These are phyloP conservation scores for Catharus ustulatus DNA, from an alignment of 2,797 vertebrate species.

Conservation along the genomic window DNA sequence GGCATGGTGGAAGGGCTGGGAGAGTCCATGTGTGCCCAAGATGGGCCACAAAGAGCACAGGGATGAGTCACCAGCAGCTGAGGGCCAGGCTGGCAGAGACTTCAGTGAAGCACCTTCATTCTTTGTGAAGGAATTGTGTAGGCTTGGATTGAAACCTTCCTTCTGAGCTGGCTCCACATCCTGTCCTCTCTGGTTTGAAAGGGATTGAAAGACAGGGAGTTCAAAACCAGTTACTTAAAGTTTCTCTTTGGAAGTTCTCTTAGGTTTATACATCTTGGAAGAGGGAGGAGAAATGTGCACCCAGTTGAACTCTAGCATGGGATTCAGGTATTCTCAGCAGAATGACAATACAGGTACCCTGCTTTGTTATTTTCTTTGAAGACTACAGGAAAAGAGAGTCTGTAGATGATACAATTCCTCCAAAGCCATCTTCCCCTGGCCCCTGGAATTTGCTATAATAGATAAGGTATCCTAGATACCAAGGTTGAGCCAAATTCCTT, in stretches of 20 bases:
- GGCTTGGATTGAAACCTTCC: neutral
- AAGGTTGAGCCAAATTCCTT: no score
- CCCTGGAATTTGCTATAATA: no score
- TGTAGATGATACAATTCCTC: no score
- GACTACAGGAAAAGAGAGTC: neutral
- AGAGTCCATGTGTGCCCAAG: neutral
- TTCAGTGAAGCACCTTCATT: neutral
- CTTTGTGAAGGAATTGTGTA: neutral
- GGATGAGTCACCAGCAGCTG: neutral
- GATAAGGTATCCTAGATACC: no score
- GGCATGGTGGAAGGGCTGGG: neutral
- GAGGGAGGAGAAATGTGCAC: neutral
- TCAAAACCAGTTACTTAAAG: neutral
- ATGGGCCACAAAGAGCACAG: neutral
- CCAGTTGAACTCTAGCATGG: neutral
- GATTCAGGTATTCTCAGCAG: neutral
- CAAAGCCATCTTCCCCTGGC: no score
- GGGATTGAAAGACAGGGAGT: neutral
- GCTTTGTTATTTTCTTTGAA: neutral
- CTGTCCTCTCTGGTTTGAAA: neutral
- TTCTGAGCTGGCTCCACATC: neutral
- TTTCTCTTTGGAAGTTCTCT: neutral
- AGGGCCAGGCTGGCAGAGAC: neutral
- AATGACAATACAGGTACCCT: neutral
- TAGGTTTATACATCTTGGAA: neutral